Conservation (phyloP, 2,888 invertebrate species). For the Yponomeuta cagnagella region DNA sequence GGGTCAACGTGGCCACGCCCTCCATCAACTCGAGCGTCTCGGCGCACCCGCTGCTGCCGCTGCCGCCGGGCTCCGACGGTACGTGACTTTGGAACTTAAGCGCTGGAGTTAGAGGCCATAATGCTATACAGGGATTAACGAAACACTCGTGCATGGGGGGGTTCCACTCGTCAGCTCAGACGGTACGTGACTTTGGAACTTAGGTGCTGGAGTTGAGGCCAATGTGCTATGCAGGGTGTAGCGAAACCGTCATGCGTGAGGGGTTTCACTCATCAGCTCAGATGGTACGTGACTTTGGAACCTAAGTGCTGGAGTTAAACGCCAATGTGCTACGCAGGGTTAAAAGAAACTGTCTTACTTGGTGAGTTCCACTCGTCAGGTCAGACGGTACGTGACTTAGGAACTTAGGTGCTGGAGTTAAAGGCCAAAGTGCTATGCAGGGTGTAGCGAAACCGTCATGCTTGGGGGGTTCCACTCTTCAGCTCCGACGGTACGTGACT, state of each 20-base stretch:
- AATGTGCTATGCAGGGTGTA: background rate
- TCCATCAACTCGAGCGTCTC: slow-evolving; percentile 88
- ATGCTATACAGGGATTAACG: too few relatives aligned
- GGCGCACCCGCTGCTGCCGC: slow-evolving; percentile 95
- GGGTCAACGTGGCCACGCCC: slow-evolving; percentile 86
- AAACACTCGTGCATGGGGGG: too few relatives aligned
- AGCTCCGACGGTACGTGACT: slow-evolving; percentile 74
- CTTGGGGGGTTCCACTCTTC: slow-evolving; percentile 63
- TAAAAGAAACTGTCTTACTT: too few relatives aligned
- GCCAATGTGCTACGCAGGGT: too few relatives aligned
- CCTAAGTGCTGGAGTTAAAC: background rate
- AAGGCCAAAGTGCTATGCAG: too few relatives aligned
- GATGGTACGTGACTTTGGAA: slow-evolving; percentile 56
- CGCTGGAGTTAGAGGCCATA: background rate
- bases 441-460: too few relatives aligned
- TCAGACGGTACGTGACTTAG: too few relatives aligned
- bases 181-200: slow-evolving; percentile 49
- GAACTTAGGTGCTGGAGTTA: too few relatives aligned
- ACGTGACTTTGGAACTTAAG: slow-evolving; percentile 35
- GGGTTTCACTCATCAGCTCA: slow-evolving; percentile 75
- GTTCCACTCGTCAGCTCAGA: slow-evolving; percentile 78
- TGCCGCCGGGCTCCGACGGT: slow-evolving; percentile 82
- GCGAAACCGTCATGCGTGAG: too few relatives aligned
- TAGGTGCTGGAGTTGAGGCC: background rate
- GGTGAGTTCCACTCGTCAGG: too few relatives aligned